Evolutionary conservation across 1,140 invertebrate genomes (phyloP).

Genomic region (Wasmannia auropunctata): DNA sequence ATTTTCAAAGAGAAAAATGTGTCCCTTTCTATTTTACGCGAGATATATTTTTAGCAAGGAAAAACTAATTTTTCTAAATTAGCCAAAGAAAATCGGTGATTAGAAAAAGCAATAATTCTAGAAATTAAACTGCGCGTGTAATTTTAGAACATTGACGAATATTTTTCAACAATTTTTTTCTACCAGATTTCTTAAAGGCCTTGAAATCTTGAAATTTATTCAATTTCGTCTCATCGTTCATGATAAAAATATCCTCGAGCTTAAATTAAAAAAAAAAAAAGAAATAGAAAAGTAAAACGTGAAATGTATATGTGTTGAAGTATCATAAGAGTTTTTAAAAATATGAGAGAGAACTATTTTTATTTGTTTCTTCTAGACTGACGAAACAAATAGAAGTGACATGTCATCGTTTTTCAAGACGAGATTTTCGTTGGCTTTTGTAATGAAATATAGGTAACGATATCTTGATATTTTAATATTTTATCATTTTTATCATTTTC

Average conservation of each 20-base stretch:
- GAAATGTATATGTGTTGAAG: neutral
- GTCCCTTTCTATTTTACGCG: neutral
- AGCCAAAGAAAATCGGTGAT: neutral
- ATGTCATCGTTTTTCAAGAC: slow-evolving; percentile 8
- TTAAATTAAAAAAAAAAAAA: slow-evolving; percentile 13
- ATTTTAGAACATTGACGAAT: neutral
- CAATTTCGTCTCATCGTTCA: neutral
- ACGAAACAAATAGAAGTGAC: neutral
- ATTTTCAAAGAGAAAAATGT: neutral
- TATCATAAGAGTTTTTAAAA: neutral
- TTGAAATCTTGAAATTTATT: neutral
- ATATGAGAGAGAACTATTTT: neutral
- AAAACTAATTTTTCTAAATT: neutral
- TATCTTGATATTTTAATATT: neutral
- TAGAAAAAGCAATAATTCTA: neutral
- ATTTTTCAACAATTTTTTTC: neutral
- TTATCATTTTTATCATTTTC: neutral
- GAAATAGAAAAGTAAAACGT: slow-evolving; percentile 3
- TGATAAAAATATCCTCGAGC: neutral
- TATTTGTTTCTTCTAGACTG: neutral
- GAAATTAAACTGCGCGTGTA: no score
- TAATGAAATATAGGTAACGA: neutral
- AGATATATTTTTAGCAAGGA: neutral
- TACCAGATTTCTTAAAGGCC: neutral
- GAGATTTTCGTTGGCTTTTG: neutral